Base-by-base conservation (phyloP, 2,113 vertebrate genomes). In the Coregonus clupeaformis region DNA sequence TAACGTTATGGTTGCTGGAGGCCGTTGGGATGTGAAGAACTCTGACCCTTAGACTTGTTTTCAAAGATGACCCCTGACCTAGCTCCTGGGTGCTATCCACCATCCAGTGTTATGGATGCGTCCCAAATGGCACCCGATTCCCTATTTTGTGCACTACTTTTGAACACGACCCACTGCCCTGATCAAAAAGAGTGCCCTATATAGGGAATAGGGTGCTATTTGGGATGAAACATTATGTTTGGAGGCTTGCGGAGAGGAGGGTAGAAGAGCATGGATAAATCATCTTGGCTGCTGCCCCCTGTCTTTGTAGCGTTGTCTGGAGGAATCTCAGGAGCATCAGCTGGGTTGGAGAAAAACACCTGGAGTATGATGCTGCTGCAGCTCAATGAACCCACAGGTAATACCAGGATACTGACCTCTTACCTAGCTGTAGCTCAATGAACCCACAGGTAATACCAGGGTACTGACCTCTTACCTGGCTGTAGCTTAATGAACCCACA, bases 21-120 rank as follows among this genome's bases (percentile, higher is more conserved):
- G 72, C 72, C 29, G 62, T 30, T 49, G 27, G 49, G 42, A n/a
- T 29, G 55, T 49, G 62, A 9, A 70, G 79, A 72, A 65, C 72
- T 85, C 59, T 76, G 64, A 76, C 66, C 69, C 27, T 11, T 62
- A 27, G 59, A 42, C 20, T 75, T 77, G 63, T 75, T 82, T 80
- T 69, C 1, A 65, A 77, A 68, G 60, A 60, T 71, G 30, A 77
- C 29, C 55, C 25, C 66, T 32, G 64, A 25, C 60, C 24, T 49
- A 62, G 60, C 13, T 20, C 52, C 70, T 42, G 68, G 47, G 67
- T 22, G 30, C 36, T 57, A 36, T 71, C 55, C 57, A 64, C 12
- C 32, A 49, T 52, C 14, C 4, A 16, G 1, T 18, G 4, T 5
- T 52, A 52, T 52, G 14, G 49, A 52, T 5, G 49, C 16, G 14